Percentiles rank a stretch among this genome's conserved stretches.
These are phyloP conservation scores for Papilio polyxenes DNA, from an alignment of 1,140 invertebrate genomes.

Conservation along the genomic window DNA sequence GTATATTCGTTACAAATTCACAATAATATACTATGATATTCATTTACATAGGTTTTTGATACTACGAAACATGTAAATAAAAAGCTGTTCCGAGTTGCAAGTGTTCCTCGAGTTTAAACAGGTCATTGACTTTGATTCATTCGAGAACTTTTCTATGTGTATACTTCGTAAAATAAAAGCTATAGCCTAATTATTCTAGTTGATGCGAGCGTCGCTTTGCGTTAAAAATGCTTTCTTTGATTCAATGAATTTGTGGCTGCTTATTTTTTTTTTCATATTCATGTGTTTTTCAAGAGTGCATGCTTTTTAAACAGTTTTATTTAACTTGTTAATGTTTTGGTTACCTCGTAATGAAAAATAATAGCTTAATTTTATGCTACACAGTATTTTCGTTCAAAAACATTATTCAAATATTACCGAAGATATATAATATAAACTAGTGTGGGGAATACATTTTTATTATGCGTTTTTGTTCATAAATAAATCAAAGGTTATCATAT, in stretches of 20 bases:
- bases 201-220: neutral
- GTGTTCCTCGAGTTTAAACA: neutral
- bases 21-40: neutral
- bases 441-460: too few species aligned
- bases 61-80: neutral
- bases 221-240: neutral
- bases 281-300: neutral
- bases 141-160: neutral
- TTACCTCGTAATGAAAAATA: neutral
- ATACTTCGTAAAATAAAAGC: conserved; percentile 15
- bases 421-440: neutral
- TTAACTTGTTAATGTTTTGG: neutral
- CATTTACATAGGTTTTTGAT: neutral
- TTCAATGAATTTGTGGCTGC: conserved; percentile 10
- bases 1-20: too few species aligned
- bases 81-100: neutral
- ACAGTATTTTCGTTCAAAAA: too few species aligned
- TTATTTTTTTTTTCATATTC: neutral
- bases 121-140: conserved; percentile 17
- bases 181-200: conserved; percentile 27
- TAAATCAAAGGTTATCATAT: too few species aligned
- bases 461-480: too few species aligned
- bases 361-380: neutral
- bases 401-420: neutral
- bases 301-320: neutral